Percentiles rank a stretch among this genome's conserved stretches.
phyloP scores from a whole-genome alignment of 2,797 vertebrate genomes.

The Sebastes trivittatus region DNA sequence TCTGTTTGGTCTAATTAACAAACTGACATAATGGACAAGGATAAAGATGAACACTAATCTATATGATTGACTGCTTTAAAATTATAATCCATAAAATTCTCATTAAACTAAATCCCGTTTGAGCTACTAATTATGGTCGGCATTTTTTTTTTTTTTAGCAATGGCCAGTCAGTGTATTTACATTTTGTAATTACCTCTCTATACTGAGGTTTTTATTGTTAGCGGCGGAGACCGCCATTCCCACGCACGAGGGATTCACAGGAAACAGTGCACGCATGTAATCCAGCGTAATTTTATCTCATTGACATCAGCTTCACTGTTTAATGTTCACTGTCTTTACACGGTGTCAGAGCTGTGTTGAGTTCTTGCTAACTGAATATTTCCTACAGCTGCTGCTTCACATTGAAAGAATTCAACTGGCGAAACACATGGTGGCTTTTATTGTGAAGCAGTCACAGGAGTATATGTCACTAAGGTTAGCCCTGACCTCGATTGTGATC shows the following conservation, averaged over 20 bases:
- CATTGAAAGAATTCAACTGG: neutral
- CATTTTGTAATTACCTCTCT: neutral
- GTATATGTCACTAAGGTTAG: neutral
- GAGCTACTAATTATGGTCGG: neutral
- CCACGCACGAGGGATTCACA: neutral
- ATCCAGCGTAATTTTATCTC: neutral
- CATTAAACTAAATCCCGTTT: neutral
- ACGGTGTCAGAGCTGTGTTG: neutral
- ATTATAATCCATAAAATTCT: neutral
- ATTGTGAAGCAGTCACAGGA: neutral
- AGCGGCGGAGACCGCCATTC: neutral
- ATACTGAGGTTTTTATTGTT: neutral
- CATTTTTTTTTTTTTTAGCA: neutral
- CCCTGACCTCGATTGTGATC: neutral
- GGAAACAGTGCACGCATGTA: neutral
- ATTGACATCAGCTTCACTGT: neutral
- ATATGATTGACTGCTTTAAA: neutral
- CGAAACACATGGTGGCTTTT: neutral
- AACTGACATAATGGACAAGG: neutral
- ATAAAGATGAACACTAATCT: neutral
- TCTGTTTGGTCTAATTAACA: constrained; percentile 11
- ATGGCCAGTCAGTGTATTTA: neutral
- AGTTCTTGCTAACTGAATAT: neutral
- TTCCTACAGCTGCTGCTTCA: neutral
- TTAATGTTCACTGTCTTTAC: neutral